Evolutionary conservation across 2,797 vertebrate genomes (phyloP).

Genomic region (Onychomys arenicola): DNA sequence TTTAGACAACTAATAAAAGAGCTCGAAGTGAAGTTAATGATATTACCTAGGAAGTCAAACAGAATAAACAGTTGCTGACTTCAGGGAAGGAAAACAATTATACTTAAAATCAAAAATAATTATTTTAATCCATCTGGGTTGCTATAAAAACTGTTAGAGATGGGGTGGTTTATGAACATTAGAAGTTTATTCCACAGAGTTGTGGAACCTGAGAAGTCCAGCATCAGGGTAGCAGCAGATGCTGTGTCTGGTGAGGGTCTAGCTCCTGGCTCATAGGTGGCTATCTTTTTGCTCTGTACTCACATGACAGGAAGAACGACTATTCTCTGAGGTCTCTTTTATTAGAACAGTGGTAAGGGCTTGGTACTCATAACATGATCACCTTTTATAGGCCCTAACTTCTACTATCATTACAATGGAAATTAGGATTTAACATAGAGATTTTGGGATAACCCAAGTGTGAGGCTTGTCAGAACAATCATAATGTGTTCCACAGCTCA

Average conservation of each 20-base stretch:
- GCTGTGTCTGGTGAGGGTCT: background rate
- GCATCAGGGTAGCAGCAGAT: background rate
- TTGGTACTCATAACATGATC: background rate
- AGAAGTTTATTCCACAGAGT: background rate
- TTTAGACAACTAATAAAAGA: background rate
- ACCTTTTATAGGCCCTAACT: background rate
- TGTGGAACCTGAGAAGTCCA: background rate
- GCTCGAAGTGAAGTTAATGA: conserved; percentile 16
- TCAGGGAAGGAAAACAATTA: conserved; percentile 38
- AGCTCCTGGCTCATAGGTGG: background rate
- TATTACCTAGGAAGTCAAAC: conserved; percentile 27
- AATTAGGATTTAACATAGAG: background rate
- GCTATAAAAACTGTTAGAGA: background rate
- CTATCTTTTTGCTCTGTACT: background rate
- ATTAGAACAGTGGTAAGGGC: background rate
- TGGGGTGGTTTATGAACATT: background rate
- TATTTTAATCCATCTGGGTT: background rate
- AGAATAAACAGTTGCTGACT: conserved; percentile 4
- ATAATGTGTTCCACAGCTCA: background rate
- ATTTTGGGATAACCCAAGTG: background rate
- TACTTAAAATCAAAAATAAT: conserved; percentile 30
- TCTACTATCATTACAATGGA: background rate
- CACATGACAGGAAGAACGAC: background rate
- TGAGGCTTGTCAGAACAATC: background rate
- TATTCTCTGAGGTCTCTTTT: background rate